Evolutionary conservation across 1,140 invertebrate genomes (phyloP).

Genomic region (Rhyacophila brunnea): DNA sequence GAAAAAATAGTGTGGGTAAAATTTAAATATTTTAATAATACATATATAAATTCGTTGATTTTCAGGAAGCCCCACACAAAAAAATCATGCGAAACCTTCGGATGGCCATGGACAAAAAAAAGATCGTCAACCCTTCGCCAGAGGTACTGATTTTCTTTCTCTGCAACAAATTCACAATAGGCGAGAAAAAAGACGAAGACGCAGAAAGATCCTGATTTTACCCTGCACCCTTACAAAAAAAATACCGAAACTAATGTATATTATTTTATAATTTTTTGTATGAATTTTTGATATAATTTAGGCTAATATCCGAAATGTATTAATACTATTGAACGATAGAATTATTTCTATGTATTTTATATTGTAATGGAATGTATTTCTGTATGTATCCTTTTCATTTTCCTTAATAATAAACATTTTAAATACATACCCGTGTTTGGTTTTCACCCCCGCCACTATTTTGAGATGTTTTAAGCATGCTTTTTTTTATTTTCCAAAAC

Average conservation of each 20-base stretch:
- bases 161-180: conserved; percentile 53
- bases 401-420: too few relatives aligned
- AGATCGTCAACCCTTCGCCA: conserved; percentile 44
- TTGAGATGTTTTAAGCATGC: too few relatives aligned
- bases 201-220: conserved; percentile 13
- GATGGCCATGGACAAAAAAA: conserved; percentile 46
- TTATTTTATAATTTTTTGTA: too few relatives aligned
- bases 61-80: conserved; percentile 50
- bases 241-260: conserved; percentile 6
- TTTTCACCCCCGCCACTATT: too few relatives aligned
- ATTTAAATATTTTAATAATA: neutral
- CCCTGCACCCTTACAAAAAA: neutral
- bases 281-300: too few relatives aligned
- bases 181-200: conserved; percentile 37
- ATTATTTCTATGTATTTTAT: too few relatives aligned
- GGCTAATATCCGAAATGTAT: too few relatives aligned
- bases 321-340: too few relatives aligned
- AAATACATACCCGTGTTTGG: too few relatives aligned
- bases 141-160: conserved; percentile 55
- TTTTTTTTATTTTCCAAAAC: too few relatives aligned
- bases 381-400: too few relatives aligned
- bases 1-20: neutral
- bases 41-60: conserved; percentile 3
- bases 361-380: too few relatives aligned
- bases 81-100: conserved; percentile 50